Base-by-base conservation (phyloP, 2,113 vertebrate species). In the Heloderma charlesbogerti region DNA sequence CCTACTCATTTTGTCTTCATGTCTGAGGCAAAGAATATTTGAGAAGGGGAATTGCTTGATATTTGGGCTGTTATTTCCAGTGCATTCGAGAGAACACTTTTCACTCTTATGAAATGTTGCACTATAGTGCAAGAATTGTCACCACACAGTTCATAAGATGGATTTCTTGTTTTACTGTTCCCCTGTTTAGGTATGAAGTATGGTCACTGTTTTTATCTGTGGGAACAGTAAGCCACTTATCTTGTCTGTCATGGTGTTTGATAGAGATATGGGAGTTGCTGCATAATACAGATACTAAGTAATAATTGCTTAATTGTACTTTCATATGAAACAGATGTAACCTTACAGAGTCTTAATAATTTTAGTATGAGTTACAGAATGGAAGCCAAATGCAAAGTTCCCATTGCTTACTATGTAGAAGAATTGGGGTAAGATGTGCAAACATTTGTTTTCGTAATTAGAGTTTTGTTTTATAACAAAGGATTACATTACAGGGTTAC, bases 181-280 rank as follows among this genome's bases (percentile, higher is more conserved):
- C 88, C 60, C 60, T 22, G 20, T 63, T 79, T 84, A 25, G 79
- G 85, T 95, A 13, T 91, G 90, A 92, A 92, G n/a, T 40, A 51
- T 34, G 4, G 74, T 95, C 60, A 78, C 75, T 0, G 0, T 51
- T 75, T 95, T 91, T 74, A 92, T 88, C 78, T 69, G 51, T 6
- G 45, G 51, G 71, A 54, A 92, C 51, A 57, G 75, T 89, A 27
- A 63, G 51, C 31, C 77, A 45, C 79, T 91, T 20, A 67, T 86
- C 92, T 5, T 77, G 25, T 88, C 71, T 90, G 18, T 93, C 25
- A 89, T 91, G 91, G n/a, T 94, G 91, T 79, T 7, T 91, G 89
- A 93, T 43, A 88, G 20, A 88, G 88, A 88, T 92, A 91, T 91
- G 92, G 95, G 94, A 94, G 94, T 91, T 95, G 89, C 71, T 94